Evolutionary conservation across 2,113 vertebrate species (phyloP).

Genomic region (Ptyas mucosa): DNA sequence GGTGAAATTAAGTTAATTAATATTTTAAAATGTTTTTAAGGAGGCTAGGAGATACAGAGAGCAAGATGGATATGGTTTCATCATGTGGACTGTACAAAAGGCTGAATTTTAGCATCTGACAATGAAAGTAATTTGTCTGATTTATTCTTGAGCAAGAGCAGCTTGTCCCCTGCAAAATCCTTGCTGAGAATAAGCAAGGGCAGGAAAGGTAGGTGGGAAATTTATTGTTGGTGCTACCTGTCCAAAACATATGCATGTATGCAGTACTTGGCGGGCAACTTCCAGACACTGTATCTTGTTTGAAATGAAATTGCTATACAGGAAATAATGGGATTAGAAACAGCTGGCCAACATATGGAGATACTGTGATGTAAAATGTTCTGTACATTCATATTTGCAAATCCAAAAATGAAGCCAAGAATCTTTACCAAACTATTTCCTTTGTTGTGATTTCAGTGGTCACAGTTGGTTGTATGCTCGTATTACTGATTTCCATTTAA

Average conservation of each 20-base stretch:
- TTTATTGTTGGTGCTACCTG: background rate
- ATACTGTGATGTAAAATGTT: conserved; percentile 25
- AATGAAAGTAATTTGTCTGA: background rate
- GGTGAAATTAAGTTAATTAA: background rate
- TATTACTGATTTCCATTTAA: conserved; percentile 23
- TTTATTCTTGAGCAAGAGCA: background rate
- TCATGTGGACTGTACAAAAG: background rate
- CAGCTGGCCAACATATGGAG: conserved; percentile 52
- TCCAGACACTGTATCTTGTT: conserved; percentile 26
- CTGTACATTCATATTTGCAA: conserved; percentile 30
- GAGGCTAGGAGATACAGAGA: background rate
- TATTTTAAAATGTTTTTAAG: background rate
- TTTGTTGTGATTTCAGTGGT: conserved; percentile 30
- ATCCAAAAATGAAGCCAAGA: conserved; percentile 22
- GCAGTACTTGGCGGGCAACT: accelerated
- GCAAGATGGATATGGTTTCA: background rate
- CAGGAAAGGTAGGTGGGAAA: background rate
- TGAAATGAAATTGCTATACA: conserved; percentile 25
- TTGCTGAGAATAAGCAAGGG: background rate
- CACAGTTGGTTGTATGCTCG: conserved; percentile 22
- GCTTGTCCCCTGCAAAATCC: background rate
- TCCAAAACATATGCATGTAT: background rate
- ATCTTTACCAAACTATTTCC: background rate
- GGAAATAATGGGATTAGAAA: conserved; percentile 53
- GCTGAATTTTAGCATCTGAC: background rate